Base-by-base conservation (phyloP, 2,113 vertebrate genomes). In the Gorsachius goisagi region DNA sequence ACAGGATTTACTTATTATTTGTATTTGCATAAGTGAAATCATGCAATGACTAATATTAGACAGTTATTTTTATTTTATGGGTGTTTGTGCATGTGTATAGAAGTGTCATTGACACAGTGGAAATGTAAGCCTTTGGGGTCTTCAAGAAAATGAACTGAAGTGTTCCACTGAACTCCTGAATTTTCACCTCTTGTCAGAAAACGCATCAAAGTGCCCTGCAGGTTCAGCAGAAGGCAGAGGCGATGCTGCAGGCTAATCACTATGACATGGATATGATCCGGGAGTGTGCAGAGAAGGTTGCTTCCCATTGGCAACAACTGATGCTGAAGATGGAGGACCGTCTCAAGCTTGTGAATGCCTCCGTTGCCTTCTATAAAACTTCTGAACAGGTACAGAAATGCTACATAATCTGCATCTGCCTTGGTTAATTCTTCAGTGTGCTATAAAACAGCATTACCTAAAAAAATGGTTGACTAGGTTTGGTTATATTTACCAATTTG, bases 261-360 rank as follows among this genome's bases (percentile, higher is more conserved):
- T 99, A 99, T 0, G 99, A 99, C 94, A 99, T 99, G 99, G 99
- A 99, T 96, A 98, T 99, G 98, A 99, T 99, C 97, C 97, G 99
- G 12, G 99, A 99, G 97, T 99, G 99, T 9, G 99, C 99, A 0
- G 99, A 99, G 98, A 99, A 99, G 59, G 99, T 99, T 67, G 99
- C 99, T 52, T 99, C 99, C 2, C 99, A 99, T 77, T 99, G 99
- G 99, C 99, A 99, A 71, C 99, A 99, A 96, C 99, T 99, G 86
- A 99, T 99, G 99, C 98, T 99, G 71, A 99, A 99, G 98, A 99
- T 99, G 99, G 99, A 99, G 94, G 99, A 99, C 92, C 98, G 99
- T 45, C 99, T 99, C 77, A 99, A 99, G 96, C 99, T 99, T n/a
- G 99, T 99, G 95, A 99, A 99, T 5, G 99, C 99, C 13, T 99